phyloP scores from a whole-genome alignment of 2,113 vertebrate species.

The Pangasianodon hypophthalmus region DNA sequence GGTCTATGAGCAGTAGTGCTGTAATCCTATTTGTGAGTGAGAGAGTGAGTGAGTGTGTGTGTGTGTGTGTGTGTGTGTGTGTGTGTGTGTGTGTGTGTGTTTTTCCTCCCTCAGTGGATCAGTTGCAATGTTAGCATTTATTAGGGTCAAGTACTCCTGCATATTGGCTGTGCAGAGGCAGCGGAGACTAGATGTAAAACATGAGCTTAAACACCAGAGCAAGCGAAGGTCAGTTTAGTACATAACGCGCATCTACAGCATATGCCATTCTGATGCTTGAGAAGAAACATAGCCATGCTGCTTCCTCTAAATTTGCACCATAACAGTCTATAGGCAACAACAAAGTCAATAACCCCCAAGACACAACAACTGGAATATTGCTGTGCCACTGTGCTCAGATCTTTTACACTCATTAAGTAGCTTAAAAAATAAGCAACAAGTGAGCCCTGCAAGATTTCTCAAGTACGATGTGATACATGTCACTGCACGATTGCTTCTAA shows the following conservation, averaged over 20 bases:
- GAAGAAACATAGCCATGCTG: not conserved
- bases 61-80: constrained; percentile 20
- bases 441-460: not conserved
- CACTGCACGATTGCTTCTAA: not conserved
- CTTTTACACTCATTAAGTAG: not conserved
- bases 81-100: not conserved
- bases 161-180: not conserved
- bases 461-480: not conserved
- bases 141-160: constrained; percentile 6
- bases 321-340: not conserved
- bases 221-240: not conserved
- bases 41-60: not conserved
- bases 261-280: not conserved
- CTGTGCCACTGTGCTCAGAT: not conserved
- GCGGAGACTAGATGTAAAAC: not conserved
- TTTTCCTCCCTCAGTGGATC: not conserved
- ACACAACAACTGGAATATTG: not conserved
- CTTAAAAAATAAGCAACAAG: not conserved
- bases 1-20: not conserved
- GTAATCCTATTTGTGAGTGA: constrained; percentile 26
- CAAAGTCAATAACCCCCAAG: not conserved
- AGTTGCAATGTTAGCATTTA: not conserved
- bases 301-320: not conserved
- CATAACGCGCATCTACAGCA: not conserved
- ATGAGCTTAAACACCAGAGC: not conserved